phyloP scores from a whole-genome alignment of 2,888 invertebrate species.

The Perdita meconis region DNA sequence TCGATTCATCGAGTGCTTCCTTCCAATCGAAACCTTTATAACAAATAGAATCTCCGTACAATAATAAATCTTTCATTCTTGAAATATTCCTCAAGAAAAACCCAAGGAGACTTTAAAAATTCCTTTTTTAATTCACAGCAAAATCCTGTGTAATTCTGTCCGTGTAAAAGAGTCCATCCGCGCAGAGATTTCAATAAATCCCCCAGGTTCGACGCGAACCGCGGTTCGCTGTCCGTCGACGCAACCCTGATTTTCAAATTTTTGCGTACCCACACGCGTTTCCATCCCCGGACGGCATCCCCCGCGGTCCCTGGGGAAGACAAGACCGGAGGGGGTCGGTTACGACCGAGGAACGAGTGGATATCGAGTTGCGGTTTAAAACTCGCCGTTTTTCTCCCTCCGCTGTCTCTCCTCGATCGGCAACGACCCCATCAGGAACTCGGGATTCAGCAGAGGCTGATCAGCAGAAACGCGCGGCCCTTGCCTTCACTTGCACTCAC shows the following conservation, averaged over 20 bases:
- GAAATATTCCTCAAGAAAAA: too few species aligned
- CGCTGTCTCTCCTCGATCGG: constrained; percentile 59
- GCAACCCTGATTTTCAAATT: constrained; percentile 65
- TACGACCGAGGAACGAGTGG: constrained; percentile 78
- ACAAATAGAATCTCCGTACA: not conserved
- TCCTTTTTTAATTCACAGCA: not conserved
- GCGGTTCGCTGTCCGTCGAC: not conserved
- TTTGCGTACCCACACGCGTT: constrained; percentile 56
- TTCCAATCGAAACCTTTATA: not conserved
- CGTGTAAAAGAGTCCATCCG: too few species aligned
- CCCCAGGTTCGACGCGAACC: not conserved
- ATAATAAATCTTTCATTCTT: too few species aligned
- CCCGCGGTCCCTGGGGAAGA: constrained; percentile 70
- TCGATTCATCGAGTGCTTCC: constrained; percentile 12
- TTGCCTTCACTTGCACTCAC: constrained; percentile 70
- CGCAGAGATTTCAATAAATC: not conserved
- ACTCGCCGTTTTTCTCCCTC: constrained; percentile 72
- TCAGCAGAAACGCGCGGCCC: constrained; percentile 79
- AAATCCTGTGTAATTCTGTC: not conserved
- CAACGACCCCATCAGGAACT: constrained; percentile 71
- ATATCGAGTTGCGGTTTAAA: constrained; percentile 83
- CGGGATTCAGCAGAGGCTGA: constrained; percentile 81
- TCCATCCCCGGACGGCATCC: constrained; percentile 71
- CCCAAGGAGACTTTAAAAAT: too few species aligned
- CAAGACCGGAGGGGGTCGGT: constrained; percentile 71